Percentiles rank a stretch among this genome's conserved stretches.
phyloP scores from a whole-genome alignment of 2,797 vertebrate genomes.

The Sphaeramia orbicularis region DNA sequence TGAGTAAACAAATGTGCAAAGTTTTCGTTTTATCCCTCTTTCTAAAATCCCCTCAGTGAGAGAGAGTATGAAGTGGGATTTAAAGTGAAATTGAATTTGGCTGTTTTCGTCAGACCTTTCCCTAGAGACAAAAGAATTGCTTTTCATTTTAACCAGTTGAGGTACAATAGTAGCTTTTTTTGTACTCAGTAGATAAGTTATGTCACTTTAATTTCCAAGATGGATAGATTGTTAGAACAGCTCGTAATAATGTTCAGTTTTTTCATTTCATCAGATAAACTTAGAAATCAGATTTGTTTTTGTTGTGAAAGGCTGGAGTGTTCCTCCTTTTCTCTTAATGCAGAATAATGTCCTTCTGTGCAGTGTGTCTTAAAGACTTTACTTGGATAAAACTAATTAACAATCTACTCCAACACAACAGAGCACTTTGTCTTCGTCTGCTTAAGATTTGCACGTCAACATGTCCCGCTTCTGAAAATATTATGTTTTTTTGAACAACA shows the following conservation, averaged over 20 bases:
- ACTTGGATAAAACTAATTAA: background rate
- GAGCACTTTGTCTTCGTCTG: background rate
- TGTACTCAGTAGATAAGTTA: too few relatives aligned
- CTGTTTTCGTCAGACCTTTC: slow-evolving; percentile 5
- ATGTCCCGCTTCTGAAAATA: background rate
- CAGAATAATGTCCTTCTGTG: too few relatives aligned
- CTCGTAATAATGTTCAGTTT: too few relatives aligned
- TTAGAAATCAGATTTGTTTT: too few relatives aligned
- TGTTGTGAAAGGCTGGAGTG: too few relatives aligned
- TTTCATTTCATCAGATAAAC: too few relatives aligned
- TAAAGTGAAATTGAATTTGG: background rate
- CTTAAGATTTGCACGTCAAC: background rate
- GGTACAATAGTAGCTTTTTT: too few relatives aligned
- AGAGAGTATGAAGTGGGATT: background rate
- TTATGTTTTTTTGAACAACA: background rate
- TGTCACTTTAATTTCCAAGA: too few relatives aligned
- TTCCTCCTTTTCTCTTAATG: too few relatives aligned
- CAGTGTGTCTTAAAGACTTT: too few relatives aligned
- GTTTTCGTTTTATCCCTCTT: background rate
- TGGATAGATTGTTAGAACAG: too few relatives aligned
- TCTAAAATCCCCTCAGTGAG: slow-evolving; percentile 10
- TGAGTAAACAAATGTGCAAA: background rate
- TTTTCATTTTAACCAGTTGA: background rate
- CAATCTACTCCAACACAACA: background rate
- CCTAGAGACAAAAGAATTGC: background rate